Evolutionary conservation across 2,797 vertebrate genomes (phyloP).

Genomic region (Sarcophilus harrisii): DNA sequence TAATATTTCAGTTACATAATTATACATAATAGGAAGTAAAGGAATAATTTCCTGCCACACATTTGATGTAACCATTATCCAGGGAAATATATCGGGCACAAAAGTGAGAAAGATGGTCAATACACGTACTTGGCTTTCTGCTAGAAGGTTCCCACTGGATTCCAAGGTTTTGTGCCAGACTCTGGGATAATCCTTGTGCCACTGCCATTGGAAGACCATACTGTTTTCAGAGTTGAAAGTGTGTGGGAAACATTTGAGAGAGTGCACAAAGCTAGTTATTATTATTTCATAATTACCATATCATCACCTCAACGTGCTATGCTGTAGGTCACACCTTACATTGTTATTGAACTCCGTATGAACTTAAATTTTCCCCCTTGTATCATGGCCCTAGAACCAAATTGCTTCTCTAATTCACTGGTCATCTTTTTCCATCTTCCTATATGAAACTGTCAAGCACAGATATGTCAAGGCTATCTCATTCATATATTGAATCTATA

Average conservation of each 20-base stretch:
- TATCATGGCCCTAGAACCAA: constrained; percentile 40
- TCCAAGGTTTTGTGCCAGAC: constrained; percentile 97
- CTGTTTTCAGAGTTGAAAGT: constrained; percentile 85
- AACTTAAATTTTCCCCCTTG: constrained; percentile 4
- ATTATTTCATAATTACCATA: constrained; percentile 57
- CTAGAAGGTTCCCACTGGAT: constrained; percentile 96
- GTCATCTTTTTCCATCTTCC: constrained; percentile 21
- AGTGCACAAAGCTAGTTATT: constrained; percentile 68
- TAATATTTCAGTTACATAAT: background rate
- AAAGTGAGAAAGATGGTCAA: constrained; percentile 66
- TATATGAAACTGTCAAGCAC: constrained; percentile 25
- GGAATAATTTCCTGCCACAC: constrained; percentile 1
- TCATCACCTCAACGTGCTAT: constrained; percentile 58
- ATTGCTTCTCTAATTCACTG: constrained; percentile 3
- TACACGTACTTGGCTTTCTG: constrained; percentile 93
- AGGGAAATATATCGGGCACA: constrained; percentile 62
- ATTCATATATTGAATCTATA: background rate
- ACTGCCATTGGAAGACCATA: constrained; percentile 92
- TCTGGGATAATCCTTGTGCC: constrained; percentile 93
- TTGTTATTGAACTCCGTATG: background rate
- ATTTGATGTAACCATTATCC: constrained; percentile 46
- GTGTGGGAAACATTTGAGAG: constrained; percentile 67
- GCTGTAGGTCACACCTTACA: constrained; percentile 37
- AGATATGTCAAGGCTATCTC: constrained; percentile 7
- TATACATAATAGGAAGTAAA: constrained; percentile 19